A percentile compares a stretch with the other conserved stretches of the same genome.
Conservation (phyloP, 2,888 invertebrate genomes). For the Acanthococcus lagerstroemiae region DNA sequence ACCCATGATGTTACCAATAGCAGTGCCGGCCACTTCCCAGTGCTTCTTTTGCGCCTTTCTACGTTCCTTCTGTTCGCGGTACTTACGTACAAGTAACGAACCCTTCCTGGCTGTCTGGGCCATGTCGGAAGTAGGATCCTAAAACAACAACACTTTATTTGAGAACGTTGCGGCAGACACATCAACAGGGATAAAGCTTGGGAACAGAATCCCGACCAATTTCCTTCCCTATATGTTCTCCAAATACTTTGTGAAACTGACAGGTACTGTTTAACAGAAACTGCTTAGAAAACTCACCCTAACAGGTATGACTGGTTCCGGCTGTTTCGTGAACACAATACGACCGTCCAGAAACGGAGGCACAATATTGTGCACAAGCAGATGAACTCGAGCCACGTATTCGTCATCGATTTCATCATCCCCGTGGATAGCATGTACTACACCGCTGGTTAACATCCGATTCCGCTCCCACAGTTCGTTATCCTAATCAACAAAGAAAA, state of each 20-base stretch:
- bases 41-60: conserved; percentile 95
- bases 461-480: conserved; percentile 98
- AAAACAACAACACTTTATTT: background rate
- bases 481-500: conserved; percentile 47
- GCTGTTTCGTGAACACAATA: conserved; percentile 98
- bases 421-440: conserved; percentile 76
- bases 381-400: conserved; percentile 84
- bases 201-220: too few species aligned
- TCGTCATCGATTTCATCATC: conserved; percentile 94
- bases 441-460: conserved; percentile 90
- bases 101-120: conserved; percentile 92
- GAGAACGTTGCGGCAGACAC: too few species aligned
- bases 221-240: too few species aligned
- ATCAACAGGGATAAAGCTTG: too few species aligned
- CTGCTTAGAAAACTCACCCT: conserved; percentile 43
- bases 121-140: conserved; percentile 95
- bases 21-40: conserved; percentile 96
- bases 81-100: conserved; percentile 75
- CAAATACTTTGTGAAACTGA: background rate
- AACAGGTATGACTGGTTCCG: conserved; percentile 95
- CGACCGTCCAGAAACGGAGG: conserved; percentile 98
- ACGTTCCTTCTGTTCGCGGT: conserved; percentile 93
- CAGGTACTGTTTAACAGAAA: background rate
- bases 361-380: conserved; percentile 94
- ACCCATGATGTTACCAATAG: conserved; percentile 93